Base-by-base conservation (phyloP, 2,888 invertebrate genomes). In the Catocala nupta region DNA sequence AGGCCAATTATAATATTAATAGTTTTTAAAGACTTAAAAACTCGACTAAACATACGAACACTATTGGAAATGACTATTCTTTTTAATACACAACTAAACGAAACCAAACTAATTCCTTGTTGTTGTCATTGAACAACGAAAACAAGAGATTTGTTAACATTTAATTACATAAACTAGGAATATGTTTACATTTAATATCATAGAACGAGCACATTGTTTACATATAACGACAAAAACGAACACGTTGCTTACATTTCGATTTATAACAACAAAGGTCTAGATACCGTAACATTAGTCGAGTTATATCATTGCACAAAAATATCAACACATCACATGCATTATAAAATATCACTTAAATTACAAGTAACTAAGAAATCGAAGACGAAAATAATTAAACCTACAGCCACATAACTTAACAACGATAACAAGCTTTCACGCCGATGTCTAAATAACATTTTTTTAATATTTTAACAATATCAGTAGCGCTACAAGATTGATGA, bases 1-100 rank as follows among this genome's bases (percentile, higher is more conserved):
- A 83, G 83, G 81, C 81, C 80, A 81, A 82, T 70, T 74, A 81
- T 74, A 79, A 69, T 70, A 58, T 47, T 49, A 63, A 59, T 44
- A 51, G 59, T 53, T 48, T 45, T n/a, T 47, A 47, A 16, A 47
- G 13, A 47, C 25, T 8, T 16, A 25, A 7, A 16, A 75, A 75
- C 63, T 75, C 76, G 68, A 73, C 73, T 73, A 72, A 75, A 65
- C 58, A 54, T 55, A 68, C 65, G 65, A 16, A 34, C 13, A 11
- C 54, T 61, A 59, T 62, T 66, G 13, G n/a, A 50, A 13, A 58
- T 12, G 43, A 68, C 43, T 60, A 59, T 49, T 55, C 44, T 39
- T 39, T 39, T 39, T 8, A 39, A 39, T 39, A 39, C 36, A 39
- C 36, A 39, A 39, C 36, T 39, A 39, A 39, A 7, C 8, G 36